Evolutionary conservation across 2,888 invertebrate genomes (phyloP), one percentile per base, ranked within the genome.

Genomic region (Merodon equestris): DNA sequence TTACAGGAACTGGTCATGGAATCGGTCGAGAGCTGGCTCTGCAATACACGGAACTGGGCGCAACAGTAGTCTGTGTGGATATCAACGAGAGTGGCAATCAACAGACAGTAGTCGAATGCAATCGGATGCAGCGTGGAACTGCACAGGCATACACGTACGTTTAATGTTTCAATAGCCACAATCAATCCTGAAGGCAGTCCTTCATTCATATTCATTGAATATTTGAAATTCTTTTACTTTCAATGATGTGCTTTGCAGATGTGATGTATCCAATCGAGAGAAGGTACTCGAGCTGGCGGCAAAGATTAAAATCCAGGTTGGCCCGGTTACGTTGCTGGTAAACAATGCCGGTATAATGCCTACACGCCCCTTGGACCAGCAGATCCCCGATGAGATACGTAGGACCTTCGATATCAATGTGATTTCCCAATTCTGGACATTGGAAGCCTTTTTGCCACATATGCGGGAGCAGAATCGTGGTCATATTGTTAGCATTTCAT

Each of bases 261-360:
- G 95, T 84, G 95, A 96, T 89, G 94, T 96, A 0, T 92, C 94
- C 4, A 91, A 92, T 81, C 91, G 93, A 13, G 91, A 92, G 0
- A 91, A 92, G 13, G 94, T 96, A 0, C 87, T 92, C 56, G 89
- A 90, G 15, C 86, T 93, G 48, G 93, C 93, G 0, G 91, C 91
- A 57, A 91, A 91, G 85, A 91, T 95, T 1, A 90, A 91, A 56
- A 87, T 89, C 4, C 93, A 96, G 83, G 92, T 96, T 0, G 96
- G 96, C 0, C 91, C 93, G 61, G 92, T 96, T 3, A 93, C 93
- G 0, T 93, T 96, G 85, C 88, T 96, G 63, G 90, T 96, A 9
- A 96, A 96, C 89, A 96, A 96, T 89, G 96, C 96, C 0, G 96
- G 96, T 3, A 94, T 96, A 81, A 95, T 96, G 94, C 94, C 95